Base-by-base conservation (phyloP, 37 sponge, comb jelly and placozoan species). In the Chondrilla cf. caribensis region DNA sequence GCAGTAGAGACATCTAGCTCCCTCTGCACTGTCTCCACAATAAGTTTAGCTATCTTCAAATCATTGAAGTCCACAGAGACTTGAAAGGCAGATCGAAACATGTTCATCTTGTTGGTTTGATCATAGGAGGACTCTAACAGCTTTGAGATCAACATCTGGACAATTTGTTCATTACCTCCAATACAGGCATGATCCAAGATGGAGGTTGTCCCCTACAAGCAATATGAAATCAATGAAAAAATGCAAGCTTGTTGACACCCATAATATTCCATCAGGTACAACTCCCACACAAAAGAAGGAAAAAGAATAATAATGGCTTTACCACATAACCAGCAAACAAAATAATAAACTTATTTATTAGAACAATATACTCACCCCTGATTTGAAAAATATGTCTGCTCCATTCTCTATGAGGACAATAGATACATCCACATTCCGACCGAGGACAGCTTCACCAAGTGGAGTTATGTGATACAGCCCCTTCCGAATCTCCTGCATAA, bases 351-450 rank as follows among this genome's bases (percentile, higher is more conserved):
- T n/a, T n/a, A n/a, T n/a, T n/a, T n/a, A n/a, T n/a, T n/a, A n/a
- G n/a, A n/a, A n/a, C n/a, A n/a, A n/a, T n/a, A 22, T 19, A 60
- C 64, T 60, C 64, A 60, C 64, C 22, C 64, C 64, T 28, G 64
- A 22, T 60, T 60, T 60, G 64, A 19, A 60, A 5, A 26, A 21
- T 7, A 60, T 28, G 29, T 60, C 22, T 21, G 64, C 64, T 28
- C 22, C 64, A 5, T 22, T 26, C 6, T 60, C 64, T 15, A 60
- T 22, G 5, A 60, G 22, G 15, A 60, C 28, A 21, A 6, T 60
- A 22, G 29, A 9, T 22, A 60, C 64, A 7, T 60, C 64, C 29
- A 60, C 64, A 15, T 60, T 22, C 64, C 64, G 7, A 15, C 64
- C 64, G 15, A 60, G 64, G 5, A 22, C 64, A 19, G 64, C 64